phyloP scores from a whole-genome alignment of 2,113 vertebrate species.

The Centrocercus urophasianus region DNA sequence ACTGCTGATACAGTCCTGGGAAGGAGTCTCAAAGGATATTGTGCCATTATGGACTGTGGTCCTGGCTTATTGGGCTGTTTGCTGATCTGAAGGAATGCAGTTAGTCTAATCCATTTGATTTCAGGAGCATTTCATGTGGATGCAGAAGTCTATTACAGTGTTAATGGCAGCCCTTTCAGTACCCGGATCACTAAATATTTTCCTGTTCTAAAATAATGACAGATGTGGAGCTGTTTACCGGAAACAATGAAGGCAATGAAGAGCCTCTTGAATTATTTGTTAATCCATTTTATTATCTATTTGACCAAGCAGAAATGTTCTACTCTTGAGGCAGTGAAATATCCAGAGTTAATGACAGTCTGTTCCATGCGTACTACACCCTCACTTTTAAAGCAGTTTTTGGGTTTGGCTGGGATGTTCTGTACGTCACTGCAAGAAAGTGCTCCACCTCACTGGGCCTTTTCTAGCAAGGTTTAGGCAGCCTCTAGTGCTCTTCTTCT shows the following conservation, averaged over 20 bases:
- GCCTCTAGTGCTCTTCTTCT: background rate
- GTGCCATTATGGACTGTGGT: background rate
- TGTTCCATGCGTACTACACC: background rate
- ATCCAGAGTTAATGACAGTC: background rate
- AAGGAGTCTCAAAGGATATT: background rate
- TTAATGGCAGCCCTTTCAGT: background rate
- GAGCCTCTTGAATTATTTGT: background rate
- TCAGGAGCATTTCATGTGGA: background rate
- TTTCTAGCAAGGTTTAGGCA: background rate
- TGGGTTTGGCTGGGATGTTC: background rate
- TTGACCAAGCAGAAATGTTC: background rate
- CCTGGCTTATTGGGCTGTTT: accelerated
- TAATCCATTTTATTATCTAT: background rate
- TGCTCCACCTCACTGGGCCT: background rate
- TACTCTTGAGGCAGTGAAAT: background rate
- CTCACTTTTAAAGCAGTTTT: accelerated
- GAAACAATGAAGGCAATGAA: background rate
- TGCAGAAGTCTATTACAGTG: background rate
- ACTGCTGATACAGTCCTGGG: background rate
- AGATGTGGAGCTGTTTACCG: background rate
- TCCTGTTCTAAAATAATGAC: background rate
- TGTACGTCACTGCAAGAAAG: background rate
- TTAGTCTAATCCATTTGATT: background rate
- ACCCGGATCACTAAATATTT: background rate
- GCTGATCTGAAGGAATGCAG: background rate